Base-by-base conservation (phyloP, 2,888 invertebrate species). In the Notodonta ziczac region DNA sequence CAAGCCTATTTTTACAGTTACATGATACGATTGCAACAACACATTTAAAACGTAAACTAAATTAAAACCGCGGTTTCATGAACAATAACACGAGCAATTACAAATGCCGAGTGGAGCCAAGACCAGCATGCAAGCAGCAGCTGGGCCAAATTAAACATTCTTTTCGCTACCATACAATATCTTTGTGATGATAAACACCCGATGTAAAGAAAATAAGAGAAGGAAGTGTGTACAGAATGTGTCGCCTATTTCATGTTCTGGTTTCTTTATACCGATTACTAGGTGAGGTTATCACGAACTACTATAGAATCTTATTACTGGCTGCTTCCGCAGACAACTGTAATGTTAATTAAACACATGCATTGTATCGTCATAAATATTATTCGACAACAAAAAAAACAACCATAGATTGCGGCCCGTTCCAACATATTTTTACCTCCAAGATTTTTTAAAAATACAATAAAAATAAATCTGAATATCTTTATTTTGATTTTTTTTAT, bases 61-160 rank as follows among this genome's bases (percentile, higher is more conserved):
- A 63, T 73, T 39, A 40, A 55, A 73, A 71, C 57, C 14, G 40
- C 8, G 5, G 58, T 73, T 67, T 61, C 71, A 48, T 59, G 8
- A 67, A 73, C 56, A 61, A 59, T 52, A 69, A 63, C 56, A 65
- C 46, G 63, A 13, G 59, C 63, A 59, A 63, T 63, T 59, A 56
- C 56, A 42, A 63, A 67, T 64, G 40, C 53, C 16, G 54, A 2
- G 40, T 3, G 39, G 39, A 14, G 55, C 71, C 62, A 70, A 70
- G 58, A 60, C 59, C 54, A 60, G 14, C 55, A 61, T 50, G 57
- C 24, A 24, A 24, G 12, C 59, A 10, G n/a, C 62, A n/a, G 55
- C n/a, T 52, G 32, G 61, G 67, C 70, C 70, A 74, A 68, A 54
- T 64, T 58, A 70, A 74, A 71, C 65, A 71, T 32, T 24, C 61